phyloP scores from a whole-genome alignment of 2,113 vertebrate species.

The Lophochroa leadbeateri region DNA sequence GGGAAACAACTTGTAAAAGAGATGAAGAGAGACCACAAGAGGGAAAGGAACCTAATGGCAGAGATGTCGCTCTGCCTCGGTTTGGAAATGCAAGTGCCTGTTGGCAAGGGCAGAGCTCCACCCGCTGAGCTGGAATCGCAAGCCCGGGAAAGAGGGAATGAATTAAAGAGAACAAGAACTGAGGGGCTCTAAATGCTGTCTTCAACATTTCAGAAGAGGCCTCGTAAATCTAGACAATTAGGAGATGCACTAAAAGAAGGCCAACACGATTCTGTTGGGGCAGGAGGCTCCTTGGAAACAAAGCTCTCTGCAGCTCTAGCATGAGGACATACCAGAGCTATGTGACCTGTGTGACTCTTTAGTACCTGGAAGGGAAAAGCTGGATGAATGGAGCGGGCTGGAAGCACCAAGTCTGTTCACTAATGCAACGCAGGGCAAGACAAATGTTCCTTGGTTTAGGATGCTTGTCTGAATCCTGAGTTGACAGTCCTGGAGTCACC shows the following conservation, averaged over 20 bases:
- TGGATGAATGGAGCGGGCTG: background rate
- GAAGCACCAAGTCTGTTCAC: background rate
- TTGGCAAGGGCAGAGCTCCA: constrained; percentile 53
- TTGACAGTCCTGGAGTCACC: background rate
- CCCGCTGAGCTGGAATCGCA: constrained; percentile 59
- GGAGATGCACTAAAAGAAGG: constrained; percentile 40
- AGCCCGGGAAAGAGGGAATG: constrained; percentile 24
- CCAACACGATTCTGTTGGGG: background rate
- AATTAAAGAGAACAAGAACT: constrained; percentile 64
- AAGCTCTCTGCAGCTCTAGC: background rate
- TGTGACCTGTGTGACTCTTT: background rate
- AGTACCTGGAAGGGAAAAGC: background rate
- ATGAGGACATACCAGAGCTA: background rate
- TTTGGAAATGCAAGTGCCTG: constrained; percentile 54
- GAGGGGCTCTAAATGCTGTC: constrained; percentile 66
- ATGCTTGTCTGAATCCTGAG: background rate
- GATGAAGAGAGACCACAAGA: constrained; percentile 1
- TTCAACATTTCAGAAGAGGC: constrained; percentile 44
- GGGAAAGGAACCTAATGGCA: background rate
- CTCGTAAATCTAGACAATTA: constrained; percentile 67
- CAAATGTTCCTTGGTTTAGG: background rate
- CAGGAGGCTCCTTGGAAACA: background rate
- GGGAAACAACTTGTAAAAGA: background rate
- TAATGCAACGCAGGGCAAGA: background rate
- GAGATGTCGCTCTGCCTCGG: constrained; percentile 13